phyloP scores from a whole-genome alignment of 2,113 vertebrate species.

The Proteles cristata region DNA sequence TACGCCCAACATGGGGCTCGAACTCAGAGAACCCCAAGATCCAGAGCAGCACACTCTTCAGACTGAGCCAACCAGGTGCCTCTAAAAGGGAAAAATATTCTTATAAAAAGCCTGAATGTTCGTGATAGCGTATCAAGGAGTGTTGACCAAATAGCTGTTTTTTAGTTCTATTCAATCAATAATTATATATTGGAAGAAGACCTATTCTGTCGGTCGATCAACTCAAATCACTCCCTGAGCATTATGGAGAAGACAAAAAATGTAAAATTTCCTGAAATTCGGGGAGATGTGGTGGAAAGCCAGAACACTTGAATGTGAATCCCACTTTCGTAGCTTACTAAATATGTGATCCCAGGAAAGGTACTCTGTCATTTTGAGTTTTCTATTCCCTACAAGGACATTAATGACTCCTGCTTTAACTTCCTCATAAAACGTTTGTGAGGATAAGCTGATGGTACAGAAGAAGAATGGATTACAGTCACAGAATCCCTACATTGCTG shows the following conservation, averaged over 20 bases:
- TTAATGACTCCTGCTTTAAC: neutral
- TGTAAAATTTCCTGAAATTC: neutral
- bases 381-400: neutral
- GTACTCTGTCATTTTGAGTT: neutral
- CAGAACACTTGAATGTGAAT: neutral
- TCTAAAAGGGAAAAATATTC: neutral
- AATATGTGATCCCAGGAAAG: neutral
- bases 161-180: constrained; percentile 43
- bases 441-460: neutral
- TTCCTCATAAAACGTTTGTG: neutral
- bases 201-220: neutral
- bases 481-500: neutral
- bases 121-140: constrained; percentile 35
- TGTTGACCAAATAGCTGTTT: constrained; percentile 46
- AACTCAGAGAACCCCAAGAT: too few species aligned
- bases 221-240: neutral
- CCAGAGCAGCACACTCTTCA: too few species aligned
- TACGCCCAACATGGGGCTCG: too few species aligned
- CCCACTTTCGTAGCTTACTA: neutral
- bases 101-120: neutral
- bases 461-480: neutral
- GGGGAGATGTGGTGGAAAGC: neutral
- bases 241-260: neutral
- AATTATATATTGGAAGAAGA: neutral
- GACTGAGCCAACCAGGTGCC: too few species aligned